phyloP scores from a whole-genome alignment of 2,888 invertebrate species.

The Desoria tigrina region DNA sequence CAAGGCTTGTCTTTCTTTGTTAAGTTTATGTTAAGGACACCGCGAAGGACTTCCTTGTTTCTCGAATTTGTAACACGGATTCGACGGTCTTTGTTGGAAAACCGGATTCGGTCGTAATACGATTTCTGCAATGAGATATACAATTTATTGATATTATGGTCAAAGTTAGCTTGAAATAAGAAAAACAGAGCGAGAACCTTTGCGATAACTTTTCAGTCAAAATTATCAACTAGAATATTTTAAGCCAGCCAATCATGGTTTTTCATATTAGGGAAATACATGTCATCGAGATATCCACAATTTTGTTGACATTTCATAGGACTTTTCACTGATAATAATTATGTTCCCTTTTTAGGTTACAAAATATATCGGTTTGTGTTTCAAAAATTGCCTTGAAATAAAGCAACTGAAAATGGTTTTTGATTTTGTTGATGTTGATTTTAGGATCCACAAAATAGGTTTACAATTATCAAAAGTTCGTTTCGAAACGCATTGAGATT shows the following conservation, averaged over 20 bases:
- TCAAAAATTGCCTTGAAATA: too few species aligned
- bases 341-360: too few species aligned
- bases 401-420: too few species aligned
- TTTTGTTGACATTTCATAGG: too few species aligned
- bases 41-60: conserved; percentile 70
- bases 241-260: too few species aligned
- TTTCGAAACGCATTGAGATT: conserved; percentile 3
- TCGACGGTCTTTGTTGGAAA: conserved; percentile 74
- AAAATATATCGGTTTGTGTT: too few species aligned
- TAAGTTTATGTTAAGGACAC: conserved; percentile 63
- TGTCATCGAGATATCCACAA: too few species aligned
- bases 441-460: too few species aligned
- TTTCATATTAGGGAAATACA: background rate
- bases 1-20: conserved; percentile 51
- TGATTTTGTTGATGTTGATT: too few species aligned
- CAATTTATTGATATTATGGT: conserved; percentile 18
- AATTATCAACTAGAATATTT: too few species aligned
- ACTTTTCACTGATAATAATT: too few species aligned
- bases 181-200: background rate
- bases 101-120: conserved; percentile 78
- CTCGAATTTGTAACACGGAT: conserved; percentile 72
- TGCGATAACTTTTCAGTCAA: too few species aligned
- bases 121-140: conserved; percentile 65
- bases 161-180: conserved; percentile 14
- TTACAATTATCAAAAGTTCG: background rate